A percentile compares a stretch with the other conserved stretches of the same genome.
Evolutionary conservation across 2,888 invertebrate species (phyloP).

Genomic region (Hirtodrosophila confusa): DNA sequence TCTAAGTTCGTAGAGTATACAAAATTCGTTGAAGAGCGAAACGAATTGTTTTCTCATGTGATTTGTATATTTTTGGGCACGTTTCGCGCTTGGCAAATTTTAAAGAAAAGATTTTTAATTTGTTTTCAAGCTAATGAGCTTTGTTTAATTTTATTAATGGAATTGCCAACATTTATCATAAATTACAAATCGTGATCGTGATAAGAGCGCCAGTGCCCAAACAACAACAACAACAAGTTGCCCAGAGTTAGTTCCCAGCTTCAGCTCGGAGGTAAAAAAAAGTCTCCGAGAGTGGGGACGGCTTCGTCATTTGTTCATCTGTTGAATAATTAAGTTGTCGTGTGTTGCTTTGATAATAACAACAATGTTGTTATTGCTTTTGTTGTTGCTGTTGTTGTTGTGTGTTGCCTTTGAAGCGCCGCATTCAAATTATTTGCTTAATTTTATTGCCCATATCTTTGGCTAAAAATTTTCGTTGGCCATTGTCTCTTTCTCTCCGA

Average conservation of each 20-base stretch:
- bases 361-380: conserved; percentile 24
- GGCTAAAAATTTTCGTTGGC: conserved; percentile 25
- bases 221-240: conserved; percentile 16
- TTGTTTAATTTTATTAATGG: conserved; percentile 79
- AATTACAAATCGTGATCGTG: conserved; percentile 79
- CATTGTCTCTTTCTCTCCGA: conserved; percentile 26
- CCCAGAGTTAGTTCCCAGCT: conserved; percentile 19
- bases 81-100: conserved; percentile 42
- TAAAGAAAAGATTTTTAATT: conserved; percentile 48
- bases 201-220: conserved; percentile 54
- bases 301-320: conserved; percentile 44
- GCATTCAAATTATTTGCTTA: conserved; percentile 64
- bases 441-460: conserved; percentile 61
- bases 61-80: conserved; percentile 43
- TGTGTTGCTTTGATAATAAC: conserved; percentile 58
- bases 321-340: conserved; percentile 74
- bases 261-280: neutral
- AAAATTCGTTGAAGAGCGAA: neutral
- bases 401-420: conserved; percentile 58
- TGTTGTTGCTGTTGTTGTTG: conserved; percentile 15
- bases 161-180: conserved; percentile 80
- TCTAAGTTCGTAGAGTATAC: conserved; percentile 16
- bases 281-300: neutral
- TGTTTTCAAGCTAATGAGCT: conserved; percentile 72
- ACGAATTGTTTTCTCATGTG: conserved; percentile 8